These are phyloP conservation scores for Carapus acus DNA, from an alignment of 2,797 vertebrate species.

Conservation along the genomic window DNA sequence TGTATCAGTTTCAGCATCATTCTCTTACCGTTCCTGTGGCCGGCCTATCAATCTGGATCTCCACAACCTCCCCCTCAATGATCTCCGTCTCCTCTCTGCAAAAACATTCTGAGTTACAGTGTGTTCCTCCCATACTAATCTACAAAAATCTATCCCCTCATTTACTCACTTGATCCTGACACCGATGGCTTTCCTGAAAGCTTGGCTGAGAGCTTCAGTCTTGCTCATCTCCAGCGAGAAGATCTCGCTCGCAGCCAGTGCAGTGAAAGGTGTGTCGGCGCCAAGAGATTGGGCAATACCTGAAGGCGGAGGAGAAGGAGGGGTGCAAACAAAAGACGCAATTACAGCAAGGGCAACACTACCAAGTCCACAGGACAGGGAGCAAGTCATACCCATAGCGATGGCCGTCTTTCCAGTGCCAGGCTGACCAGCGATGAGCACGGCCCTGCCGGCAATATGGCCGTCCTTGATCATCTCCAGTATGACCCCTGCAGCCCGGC, in stretches of 20 bases:
- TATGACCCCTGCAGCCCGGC: constrained; percentile 87
- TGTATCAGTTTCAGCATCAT: neutral
- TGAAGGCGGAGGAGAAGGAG: constrained; percentile 40
- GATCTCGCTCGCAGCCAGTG: constrained; percentile 88
- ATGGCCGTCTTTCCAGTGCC: constrained; percentile 93
- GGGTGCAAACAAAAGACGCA: neutral
- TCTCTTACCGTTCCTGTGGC: constrained; percentile 86
- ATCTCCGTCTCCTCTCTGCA: constrained; percentile 92
- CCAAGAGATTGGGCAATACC: constrained; percentile 90
- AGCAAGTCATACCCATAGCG: constrained; percentile 80
- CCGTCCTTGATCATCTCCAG: constrained; percentile 95
- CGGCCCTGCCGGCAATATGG: constrained; percentile 87
- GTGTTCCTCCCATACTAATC: neutral
- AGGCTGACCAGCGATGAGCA: constrained; percentile 88
- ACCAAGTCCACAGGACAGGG: constrained; percentile 4
- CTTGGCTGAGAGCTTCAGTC: constrained; percentile 88
- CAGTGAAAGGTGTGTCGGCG: constrained; percentile 86
- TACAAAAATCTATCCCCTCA: neutral
- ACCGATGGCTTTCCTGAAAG: constrained; percentile 89
- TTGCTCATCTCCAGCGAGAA: constrained; percentile 96
- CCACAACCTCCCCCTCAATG: constrained; percentile 96
- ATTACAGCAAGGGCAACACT: constrained; percentile 8
- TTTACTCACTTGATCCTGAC: constrained; percentile 87
- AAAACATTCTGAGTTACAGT: neutral
- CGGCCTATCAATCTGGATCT: constrained; percentile 92